Percentiles rank a stretch among this genome's conserved stretches.
phyloP scores from a whole-genome alignment of 2,888 invertebrate genomes.

The Dysmachus trigonus region DNA sequence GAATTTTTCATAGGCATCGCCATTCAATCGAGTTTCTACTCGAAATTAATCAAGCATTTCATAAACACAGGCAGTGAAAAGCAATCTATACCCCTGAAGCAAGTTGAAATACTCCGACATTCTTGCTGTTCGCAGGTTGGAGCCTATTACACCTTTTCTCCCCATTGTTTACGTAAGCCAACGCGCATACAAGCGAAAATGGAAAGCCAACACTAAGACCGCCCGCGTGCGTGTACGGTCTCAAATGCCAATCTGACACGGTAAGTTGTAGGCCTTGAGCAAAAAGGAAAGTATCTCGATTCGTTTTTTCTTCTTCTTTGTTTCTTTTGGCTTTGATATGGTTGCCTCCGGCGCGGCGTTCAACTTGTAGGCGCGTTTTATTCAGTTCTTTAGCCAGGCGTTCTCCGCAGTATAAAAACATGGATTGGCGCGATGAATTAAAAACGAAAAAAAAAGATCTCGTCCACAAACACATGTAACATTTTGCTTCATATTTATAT shows the following conservation, averaged over 20 bases:
- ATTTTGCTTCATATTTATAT: not conserved
- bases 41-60: not conserved
- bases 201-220: not conserved
- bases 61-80: not conserved
- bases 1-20: not conserved
- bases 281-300: not conserved
- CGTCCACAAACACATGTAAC: not conserved
- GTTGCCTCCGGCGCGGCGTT: not conserved
- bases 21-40: not conserved
- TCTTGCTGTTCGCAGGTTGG: not conserved
- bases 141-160: not conserved
- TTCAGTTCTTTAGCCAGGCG: not conserved
- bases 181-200: not conserved
- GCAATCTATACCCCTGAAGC: not conserved
- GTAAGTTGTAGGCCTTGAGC: not conserved
- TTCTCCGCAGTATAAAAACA: not conserved
- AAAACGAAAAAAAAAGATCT: not conserved
- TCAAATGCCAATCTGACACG: not conserved
- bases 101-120: not conserved
- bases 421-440: not conserved
- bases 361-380: not conserved
- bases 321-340: not conserved
- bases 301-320: not conserved
- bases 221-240: not conserved
- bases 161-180: not conserved